These are phyloP conservation scores for Drosophila pseudoananassae DNA, from an alignment of 1,140 invertebrate species.

Conservation along the genomic window DNA sequence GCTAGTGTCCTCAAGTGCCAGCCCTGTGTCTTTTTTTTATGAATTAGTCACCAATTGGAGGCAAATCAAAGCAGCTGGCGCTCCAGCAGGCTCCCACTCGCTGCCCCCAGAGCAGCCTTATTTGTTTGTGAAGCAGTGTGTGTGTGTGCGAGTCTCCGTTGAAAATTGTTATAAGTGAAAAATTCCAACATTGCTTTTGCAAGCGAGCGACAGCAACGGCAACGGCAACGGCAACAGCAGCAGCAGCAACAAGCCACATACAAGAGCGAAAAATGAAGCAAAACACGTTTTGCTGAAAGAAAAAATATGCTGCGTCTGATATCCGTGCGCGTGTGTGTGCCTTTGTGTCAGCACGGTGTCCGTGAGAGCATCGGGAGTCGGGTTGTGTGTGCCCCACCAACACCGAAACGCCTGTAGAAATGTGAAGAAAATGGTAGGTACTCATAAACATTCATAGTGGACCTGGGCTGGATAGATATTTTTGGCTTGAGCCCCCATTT, in stretches of 20 bases:
- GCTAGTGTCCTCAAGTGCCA: not conserved
- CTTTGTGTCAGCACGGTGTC: slow-evolving; percentile 35
- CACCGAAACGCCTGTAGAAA: slow-evolving; percentile 58
- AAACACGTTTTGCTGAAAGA: slow-evolving; percentile 75
- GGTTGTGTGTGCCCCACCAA: slow-evolving; percentile 61
- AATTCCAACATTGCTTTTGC: slow-evolving; percentile 77
- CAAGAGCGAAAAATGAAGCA: slow-evolving; percentile 78
- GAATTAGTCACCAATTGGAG: not conserved
- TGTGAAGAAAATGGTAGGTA: slow-evolving; percentile 72
- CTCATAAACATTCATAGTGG: slow-evolving; percentile 34
- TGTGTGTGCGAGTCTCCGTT: slow-evolving; percentile 51
- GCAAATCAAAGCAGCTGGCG: slow-evolving; percentile 38
- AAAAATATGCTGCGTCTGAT: slow-evolving; percentile 68
- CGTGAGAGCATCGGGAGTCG: slow-evolving; percentile 34
- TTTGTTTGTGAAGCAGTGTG: slow-evolving; percentile 16
- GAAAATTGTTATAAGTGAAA: slow-evolving; percentile 79
- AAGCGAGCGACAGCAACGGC: slow-evolving; percentile 10
- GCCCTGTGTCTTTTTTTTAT: not conserved
- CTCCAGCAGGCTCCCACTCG: slow-evolving; percentile 35
- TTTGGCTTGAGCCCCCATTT: not conserved
- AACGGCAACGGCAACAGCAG: slow-evolving; percentile 14
- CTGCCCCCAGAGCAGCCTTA: slow-evolving; percentile 23
- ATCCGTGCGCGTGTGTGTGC: slow-evolving; percentile 53
- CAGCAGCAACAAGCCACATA: slow-evolving; percentile 58
- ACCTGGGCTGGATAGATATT: slow-evolving; percentile 2